A percentile compares a stretch with the other conserved stretches of the same genome.
phyloP scores from a whole-genome alignment of 2,888 invertebrate species.

The Drosophila falleni region DNA sequence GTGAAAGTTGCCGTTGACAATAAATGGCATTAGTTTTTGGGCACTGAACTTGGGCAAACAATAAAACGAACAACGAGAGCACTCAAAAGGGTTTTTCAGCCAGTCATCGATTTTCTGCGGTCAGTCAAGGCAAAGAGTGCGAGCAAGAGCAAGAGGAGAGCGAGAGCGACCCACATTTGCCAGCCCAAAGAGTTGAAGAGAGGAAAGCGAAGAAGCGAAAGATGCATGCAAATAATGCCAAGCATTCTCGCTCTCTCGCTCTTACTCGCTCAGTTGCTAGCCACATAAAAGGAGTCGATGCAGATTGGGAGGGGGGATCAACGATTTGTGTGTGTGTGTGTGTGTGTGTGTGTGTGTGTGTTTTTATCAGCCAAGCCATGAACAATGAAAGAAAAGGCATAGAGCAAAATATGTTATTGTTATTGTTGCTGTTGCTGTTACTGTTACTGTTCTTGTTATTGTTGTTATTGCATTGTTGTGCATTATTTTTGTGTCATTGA shows the following conservation, averaged over 20 bases:
- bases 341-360: slow-evolving; percentile 7
- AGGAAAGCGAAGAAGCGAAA: slow-evolving; percentile 61
- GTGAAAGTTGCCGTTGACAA: slow-evolving; percentile 72
- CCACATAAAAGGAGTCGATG: slow-evolving; percentile 45
- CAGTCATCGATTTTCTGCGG: slow-evolving; percentile 76
- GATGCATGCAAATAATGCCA: slow-evolving; percentile 71
- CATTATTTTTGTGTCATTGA: slow-evolving; percentile 73
- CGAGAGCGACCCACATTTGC: slow-evolving; percentile 64
- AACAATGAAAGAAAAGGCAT: slow-evolving; percentile 60
- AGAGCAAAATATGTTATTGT: slow-evolving; percentile 66
- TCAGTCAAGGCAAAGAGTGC: slow-evolving; percentile 48
- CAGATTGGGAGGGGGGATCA: slow-evolving; percentile 8
- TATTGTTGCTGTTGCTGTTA: slow-evolving; percentile 41
- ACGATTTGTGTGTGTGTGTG: neutral
- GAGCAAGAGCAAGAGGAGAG: slow-evolving; percentile 13
- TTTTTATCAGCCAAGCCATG: slow-evolving; percentile 29
- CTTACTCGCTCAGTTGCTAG: slow-evolving; percentile 12
- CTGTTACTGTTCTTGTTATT: slow-evolving; percentile 45
- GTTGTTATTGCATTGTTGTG: slow-evolving; percentile 53
- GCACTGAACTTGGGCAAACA: slow-evolving; percentile 76
- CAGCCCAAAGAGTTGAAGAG: slow-evolving; percentile 65
- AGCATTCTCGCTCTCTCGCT: slow-evolving; percentile 21
- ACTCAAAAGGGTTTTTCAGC: slow-evolving; percentile 40
- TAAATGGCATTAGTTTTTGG: slow-evolving; percentile 81
- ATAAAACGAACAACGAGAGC: slow-evolving; percentile 46